Evolutionary conservation across 2,888 invertebrate genomes (phyloP).

Genomic region (Volucella inanis): DNA sequence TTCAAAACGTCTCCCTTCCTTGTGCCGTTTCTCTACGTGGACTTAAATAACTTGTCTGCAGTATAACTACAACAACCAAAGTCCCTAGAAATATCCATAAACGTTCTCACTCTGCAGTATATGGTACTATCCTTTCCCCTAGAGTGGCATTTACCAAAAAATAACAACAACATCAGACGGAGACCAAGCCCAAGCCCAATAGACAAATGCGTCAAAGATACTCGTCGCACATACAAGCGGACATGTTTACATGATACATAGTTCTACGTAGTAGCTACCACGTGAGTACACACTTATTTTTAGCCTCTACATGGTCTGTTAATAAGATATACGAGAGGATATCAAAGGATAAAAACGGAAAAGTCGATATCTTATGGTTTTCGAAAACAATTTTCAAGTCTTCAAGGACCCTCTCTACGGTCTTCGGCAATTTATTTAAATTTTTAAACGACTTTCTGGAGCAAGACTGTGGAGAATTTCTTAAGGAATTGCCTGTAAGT

Average conservation of each 20-base stretch:
- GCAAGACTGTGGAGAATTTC: background rate
- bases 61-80: conserved; percentile 27
- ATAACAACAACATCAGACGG: conserved; percentile 27
- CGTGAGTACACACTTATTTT: background rate
- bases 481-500: conserved; percentile 6
- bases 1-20: conserved; percentile 23
- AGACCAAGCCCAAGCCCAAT: background rate
- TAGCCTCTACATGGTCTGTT: background rate
- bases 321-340: background rate
- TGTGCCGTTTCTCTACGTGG: background rate
- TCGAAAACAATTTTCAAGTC: conserved; percentile 43
- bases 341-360: background rate
- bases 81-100: conserved; percentile 34
- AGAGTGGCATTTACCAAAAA: conserved; percentile 61
- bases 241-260: no score
- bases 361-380: conserved; percentile 58
- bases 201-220: conserved; percentile 5
- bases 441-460: background rate
- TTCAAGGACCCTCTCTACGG: conserved; percentile 31
- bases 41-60: conserved; percentile 60
- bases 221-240: background rate
- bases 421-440: conserved; percentile 24
- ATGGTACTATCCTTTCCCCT: conserved; percentile 23
- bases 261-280: no score
- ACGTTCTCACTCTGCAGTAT: conserved; percentile 53